Percentiles rank a stretch among this genome's conserved stretches.
These are phyloP conservation scores for Cryptotis parvus DNA, from an alignment of 2,113 vertebrate genomes.

Conservation along the genomic window DNA sequence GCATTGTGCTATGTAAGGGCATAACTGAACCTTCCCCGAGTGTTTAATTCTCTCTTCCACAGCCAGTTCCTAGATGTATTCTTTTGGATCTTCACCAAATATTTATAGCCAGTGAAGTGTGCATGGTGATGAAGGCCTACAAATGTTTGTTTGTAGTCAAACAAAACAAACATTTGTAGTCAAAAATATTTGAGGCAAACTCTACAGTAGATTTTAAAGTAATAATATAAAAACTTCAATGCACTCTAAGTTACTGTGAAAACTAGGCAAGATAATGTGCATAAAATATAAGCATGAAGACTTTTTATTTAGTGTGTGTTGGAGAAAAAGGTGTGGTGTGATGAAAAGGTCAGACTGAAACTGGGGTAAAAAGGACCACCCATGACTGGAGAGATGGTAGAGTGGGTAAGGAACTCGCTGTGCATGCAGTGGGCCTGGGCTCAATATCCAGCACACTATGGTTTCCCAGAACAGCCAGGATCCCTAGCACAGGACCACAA, in stretches of 20 bases:
- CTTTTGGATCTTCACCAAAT: background rate
- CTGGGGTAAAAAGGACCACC: background rate
- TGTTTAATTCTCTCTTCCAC: no score
- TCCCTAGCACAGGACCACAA: no score
- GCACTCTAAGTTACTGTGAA: background rate
- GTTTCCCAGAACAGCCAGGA: no score
- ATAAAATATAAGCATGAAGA: background rate
- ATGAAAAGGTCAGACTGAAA: background rate
- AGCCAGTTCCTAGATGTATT: background rate
- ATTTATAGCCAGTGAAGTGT: background rate
- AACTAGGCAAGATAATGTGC: background rate
- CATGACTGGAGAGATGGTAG: no score
- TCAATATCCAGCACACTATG: no score
- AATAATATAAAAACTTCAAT: background rate
- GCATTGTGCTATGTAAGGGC: background rate
- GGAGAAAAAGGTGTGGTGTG: background rate
- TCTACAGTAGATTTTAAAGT: no score
- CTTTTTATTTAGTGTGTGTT: no score
- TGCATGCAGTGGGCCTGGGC: no score
- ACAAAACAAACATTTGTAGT: no score
- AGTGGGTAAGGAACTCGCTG: no score
- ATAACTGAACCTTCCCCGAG: rapidly evolving
- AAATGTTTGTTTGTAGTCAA: background rate
- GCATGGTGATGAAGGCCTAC: background rate
- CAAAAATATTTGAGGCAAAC: no score